These are phyloP conservation scores for Babyrousa celebensis DNA, from an alignment of 2,797 vertebrate genomes.

Conservation along the genomic window DNA sequence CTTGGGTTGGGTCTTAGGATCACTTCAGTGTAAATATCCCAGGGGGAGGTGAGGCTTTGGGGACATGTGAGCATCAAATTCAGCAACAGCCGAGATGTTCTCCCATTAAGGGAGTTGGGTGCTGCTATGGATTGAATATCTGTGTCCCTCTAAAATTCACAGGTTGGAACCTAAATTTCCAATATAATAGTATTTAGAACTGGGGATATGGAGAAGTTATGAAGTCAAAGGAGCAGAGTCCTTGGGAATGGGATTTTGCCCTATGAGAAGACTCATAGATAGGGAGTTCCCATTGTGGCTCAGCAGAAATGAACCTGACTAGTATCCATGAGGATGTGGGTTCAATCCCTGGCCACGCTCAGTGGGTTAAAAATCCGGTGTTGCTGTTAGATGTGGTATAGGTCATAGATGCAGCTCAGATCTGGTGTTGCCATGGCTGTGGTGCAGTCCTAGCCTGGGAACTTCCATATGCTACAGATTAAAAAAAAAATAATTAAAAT, in stretches of 20 bases:
- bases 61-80: not conserved
- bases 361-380: too few relatives aligned
- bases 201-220: not conserved
- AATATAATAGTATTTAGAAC: not conserved
- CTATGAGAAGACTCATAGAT: not conserved
- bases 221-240: fast-evolving
- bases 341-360: too few relatives aligned
- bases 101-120: not conserved
- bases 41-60: not conserved
- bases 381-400: too few relatives aligned
- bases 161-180: not conserved
- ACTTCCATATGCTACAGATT: too few relatives aligned
- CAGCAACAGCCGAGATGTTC: not conserved
- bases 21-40: not conserved
- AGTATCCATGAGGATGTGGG: too few relatives aligned
- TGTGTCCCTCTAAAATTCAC: not conserved
- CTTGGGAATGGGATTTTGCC: not conserved
- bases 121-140: too few relatives aligned
- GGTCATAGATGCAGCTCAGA: too few relatives aligned
- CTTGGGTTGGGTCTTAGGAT: not conserved
- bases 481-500: too few relatives aligned
- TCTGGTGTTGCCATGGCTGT: too few relatives aligned
- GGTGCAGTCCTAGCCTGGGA: too few relatives aligned
- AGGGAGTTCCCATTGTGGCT: too few relatives aligned
- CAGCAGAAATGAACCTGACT: too few relatives aligned